These are phyloP conservation scores for Parambassis ranga DNA, from an alignment of 2,797 vertebrate species.

Conservation along the genomic window DNA sequence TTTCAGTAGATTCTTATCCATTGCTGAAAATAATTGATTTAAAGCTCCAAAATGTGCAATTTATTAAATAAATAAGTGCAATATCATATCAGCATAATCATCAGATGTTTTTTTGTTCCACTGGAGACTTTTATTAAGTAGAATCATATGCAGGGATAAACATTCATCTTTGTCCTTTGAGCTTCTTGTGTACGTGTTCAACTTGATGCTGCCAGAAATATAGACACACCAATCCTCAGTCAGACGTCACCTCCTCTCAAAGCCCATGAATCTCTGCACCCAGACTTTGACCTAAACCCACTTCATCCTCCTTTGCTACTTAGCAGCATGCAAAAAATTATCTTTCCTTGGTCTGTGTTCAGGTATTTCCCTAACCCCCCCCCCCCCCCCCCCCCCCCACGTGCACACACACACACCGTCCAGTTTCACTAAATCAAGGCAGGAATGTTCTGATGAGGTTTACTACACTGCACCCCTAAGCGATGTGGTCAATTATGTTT, in stretches of 20 bases:
- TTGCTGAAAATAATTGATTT: background rate
- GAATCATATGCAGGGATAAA: background rate
- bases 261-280: constrained; percentile 35
- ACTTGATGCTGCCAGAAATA: constrained; percentile 2
- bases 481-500: constrained; percentile 6
- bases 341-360: constrained; percentile 20
- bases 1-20: constrained; percentile 1
- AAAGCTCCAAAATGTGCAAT: constrained; percentile 5
- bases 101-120: background rate
- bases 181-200: constrained; percentile 15
- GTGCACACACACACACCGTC: background rate
- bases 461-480: constrained; percentile 18
- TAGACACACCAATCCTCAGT: background rate
- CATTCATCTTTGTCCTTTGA: background rate
- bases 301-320: constrained; percentile 27
- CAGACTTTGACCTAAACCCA: constrained; percentile 13
- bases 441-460: constrained; percentile 61
- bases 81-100: background rate
- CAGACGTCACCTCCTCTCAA: constrained; percentile 14
- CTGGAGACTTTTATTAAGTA: constrained; percentile 1
- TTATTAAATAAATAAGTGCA: background rate
- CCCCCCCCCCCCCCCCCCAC: too few relatives aligned
- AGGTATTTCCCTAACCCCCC: constrained; percentile 26
- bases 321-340: background rate
- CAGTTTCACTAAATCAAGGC: constrained; percentile 54